Base-by-base conservation (phyloP, 2,797 vertebrate species). In the Muscicapa comitata region DNA sequence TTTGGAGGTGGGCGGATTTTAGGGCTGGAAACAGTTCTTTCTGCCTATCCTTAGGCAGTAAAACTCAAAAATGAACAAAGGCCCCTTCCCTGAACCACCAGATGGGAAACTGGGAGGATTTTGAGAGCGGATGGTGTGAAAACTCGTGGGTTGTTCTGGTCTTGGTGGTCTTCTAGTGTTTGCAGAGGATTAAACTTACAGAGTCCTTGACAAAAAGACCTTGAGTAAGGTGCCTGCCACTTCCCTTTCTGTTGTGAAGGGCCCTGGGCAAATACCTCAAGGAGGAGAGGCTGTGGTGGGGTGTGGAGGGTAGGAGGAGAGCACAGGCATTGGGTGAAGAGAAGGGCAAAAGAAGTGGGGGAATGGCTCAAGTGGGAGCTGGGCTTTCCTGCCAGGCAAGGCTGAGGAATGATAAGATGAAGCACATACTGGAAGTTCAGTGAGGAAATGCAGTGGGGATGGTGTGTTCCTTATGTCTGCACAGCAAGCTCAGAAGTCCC, bases 221-320 rank as follows among this genome's bases (percentile, higher is more conserved):
- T 2, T 0, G 65, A 53, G 29, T 43, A 74, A 93, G 70, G 58
- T 58, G 42, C 70, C 43, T 63, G 37, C 24, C 65, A 17, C 19
- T 4, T 78, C 75, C 23, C 37, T 72, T 65, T 73, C 68, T 66
- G 23, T 37, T 76, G 57, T 54, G 26, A 72, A 85, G 79, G 28
- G 55, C 79, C 51, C 43, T 2, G 0, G 79, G 65, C 42, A 5
- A 68, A 70, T 81, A 61, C 35, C 4, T 0, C 6, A 12, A 31
- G 74, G 48, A 73, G 84, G 84, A 85, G 92, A 86, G 87, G 81
- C 74, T 80, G 33, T 2, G 29, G 26, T 29, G 62, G 40, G 66
- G 26, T 35, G 67, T 17, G 42, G 82, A 82, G 65, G 29, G 31
- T 51, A 45, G 53, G 70, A 90, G 59, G 63, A 73, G 37, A 77